A percentile compares a stretch with the other conserved stretches of the same genome.
These are phyloP conservation scores for Adrianichthys oophorus DNA, from an alignment of 2,797 vertebrate genomes.

Conservation along the genomic window DNA sequence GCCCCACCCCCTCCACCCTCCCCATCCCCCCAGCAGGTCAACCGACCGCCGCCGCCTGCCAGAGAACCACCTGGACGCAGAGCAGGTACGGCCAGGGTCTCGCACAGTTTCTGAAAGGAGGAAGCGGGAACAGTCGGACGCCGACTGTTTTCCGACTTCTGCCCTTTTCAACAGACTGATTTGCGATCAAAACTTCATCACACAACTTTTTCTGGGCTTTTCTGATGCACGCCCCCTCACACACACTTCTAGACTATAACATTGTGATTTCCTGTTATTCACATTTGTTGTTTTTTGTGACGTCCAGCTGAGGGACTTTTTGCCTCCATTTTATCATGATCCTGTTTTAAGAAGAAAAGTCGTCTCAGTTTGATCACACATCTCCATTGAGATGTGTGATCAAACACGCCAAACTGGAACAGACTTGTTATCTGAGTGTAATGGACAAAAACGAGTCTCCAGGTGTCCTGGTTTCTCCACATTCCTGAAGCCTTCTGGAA, in stretches of 20 bases:
- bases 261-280: too few species aligned
- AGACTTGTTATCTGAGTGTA: slow-evolving; percentile 38
- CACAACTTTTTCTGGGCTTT: too few species aligned
- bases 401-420: slow-evolving; percentile 40
- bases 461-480: slow-evolving; percentile 63
- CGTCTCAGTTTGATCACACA: neutral
- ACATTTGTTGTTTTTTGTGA: too few species aligned
- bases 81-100: slow-evolving; percentile 76
- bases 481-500: slow-evolving; percentile 61
- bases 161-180: too few species aligned
- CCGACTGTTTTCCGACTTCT: too few species aligned
- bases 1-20: slow-evolving; percentile 85
- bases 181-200: too few species aligned
- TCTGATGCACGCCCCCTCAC: too few species aligned
- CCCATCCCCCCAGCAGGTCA: slow-evolving; percentile 78
- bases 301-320: too few species aligned
- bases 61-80: slow-evolving; percentile 89
- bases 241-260: too few species aligned
- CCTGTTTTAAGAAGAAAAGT: neutral
- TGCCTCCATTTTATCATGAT: neutral
- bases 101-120: neutral
- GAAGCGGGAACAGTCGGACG: too few species aligned
- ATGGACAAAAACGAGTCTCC: slow-evolving; percentile 33
- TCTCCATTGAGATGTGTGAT: slow-evolving; percentile 16
- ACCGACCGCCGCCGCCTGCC: slow-evolving; percentile 88